Base-by-base conservation (phyloP, 2,888 invertebrate species). In the Rhabditoides inermis region DNA sequence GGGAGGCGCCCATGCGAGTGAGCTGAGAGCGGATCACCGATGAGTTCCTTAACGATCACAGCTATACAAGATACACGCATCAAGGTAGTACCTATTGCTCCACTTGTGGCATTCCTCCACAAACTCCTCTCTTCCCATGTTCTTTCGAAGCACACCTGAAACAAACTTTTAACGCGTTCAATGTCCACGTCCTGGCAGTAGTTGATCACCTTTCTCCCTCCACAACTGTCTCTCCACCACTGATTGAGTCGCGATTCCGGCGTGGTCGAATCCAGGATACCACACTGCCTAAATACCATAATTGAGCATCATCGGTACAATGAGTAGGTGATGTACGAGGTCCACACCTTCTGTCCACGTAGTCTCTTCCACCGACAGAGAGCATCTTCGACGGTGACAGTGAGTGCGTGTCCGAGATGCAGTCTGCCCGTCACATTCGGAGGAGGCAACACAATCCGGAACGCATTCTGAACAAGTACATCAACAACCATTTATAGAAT, bases 251-350 rank as follows among this genome's bases (percentile, higher is more conserved):
- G 98, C 95, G 69, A 98, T 98, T 12, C 98, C 98, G 18, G 98
- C 98, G 81, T 98, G 98, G 79, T 98, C 98, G 61, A 86, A 87
- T 0, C 95, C 98, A 0, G 95, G 95, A 50, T 90, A 81, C 94
- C 94, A 98, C 15, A 87, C 76, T 1, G 63, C 63, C 65, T 73
- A 22, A 26, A 51, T 7, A 32, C 32, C 10, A 32, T 10, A 10
- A 32, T 10, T 32, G 15, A 10, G 15, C 15, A 10, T 32, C 32
- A 15, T 32, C 15, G 7, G 7, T 7, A 32, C 10, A 32, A 10
- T 10, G 15, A 32, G 15, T 10, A 47, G 2, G 2, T 10, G 15
- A 36, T n/a, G 20, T 45, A 6, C 7, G 2, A 39, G 10, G 26
- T n/a, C 39, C 35, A 32, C 49, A 67, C 68, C 42, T 54, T 48